A percentile compares a stretch with the other conserved stretches of the same genome.
Conservation (phyloP, 2,888 invertebrate species). For the Macrosoma leucophasiata region DNA sequence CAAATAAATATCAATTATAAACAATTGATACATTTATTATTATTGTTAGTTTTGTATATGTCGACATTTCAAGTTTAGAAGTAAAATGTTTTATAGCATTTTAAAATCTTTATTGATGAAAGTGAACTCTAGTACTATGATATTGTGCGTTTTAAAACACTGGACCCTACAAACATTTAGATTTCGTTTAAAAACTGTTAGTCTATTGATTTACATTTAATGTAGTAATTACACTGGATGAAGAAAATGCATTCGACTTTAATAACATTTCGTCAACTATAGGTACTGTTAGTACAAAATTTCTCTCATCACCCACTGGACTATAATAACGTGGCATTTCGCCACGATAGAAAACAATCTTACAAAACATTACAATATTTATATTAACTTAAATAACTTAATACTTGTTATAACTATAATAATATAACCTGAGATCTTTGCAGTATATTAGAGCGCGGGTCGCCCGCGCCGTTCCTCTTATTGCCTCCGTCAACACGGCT, state of each 20-base stretch:
- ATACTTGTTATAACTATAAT: constrained; percentile 73
- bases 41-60: constrained; percentile 69
- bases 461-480: constrained; percentile 32
- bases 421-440: constrained; percentile 75
- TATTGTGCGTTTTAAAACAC: constrained; percentile 75
- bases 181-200: constrained; percentile 69
- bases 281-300: constrained; percentile 51
- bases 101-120: constrained; percentile 59
- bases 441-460: constrained; percentile 41
- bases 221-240: constrained; percentile 68
- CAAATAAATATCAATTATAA: constrained; percentile 73
- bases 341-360: constrained; percentile 64
- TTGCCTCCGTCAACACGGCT: constrained; percentile 44
- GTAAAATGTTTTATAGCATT: constrained; percentile 60
- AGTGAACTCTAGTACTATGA: constrained; percentile 70
- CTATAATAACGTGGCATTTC: constrained; percentile 42
- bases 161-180: constrained; percentile 75
- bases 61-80: constrained; percentile 65
- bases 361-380: constrained; percentile 70
- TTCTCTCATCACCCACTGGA: constrained; percentile 49
- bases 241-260: constrained; percentile 61
- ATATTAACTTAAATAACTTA: constrained; percentile 76
- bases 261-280: constrained; percentile 45
- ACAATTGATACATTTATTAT: constrained; percentile 68
- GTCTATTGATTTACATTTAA: constrained; percentile 68